Evolutionary conservation across 1,140 invertebrate genomes (phyloP).

Genomic region (Neodiprion fabricii): DNA sequence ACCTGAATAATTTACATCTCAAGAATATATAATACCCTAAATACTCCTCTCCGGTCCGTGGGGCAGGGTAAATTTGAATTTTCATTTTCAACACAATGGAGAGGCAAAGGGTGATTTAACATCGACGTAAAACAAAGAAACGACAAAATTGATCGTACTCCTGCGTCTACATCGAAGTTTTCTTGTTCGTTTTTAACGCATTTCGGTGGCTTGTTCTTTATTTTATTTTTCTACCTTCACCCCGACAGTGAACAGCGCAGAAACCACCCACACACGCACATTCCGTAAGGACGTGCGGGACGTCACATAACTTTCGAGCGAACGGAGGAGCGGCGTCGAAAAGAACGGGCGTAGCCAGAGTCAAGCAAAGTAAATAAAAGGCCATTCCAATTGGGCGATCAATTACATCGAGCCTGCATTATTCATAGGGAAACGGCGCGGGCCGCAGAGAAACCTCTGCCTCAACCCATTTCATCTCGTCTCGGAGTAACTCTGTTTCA

Average conservation of each 20-base stretch:
- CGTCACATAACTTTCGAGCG: conserved; percentile 56
- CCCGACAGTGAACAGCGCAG: background rate
- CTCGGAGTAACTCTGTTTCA: conserved; percentile 46
- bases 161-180: background rate
- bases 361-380: conserved; percentile 61
- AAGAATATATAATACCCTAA: background rate
- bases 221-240: background rate
- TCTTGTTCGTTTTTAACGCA: background rate
- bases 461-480: conserved; percentile 30
- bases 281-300: conserved; percentile 51
- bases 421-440: conserved; percentile 57
- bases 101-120: background rate
- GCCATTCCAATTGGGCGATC: conserved; percentile 62
- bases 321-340: conserved; percentile 19
- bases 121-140: background rate
- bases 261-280: conserved; percentile 33
- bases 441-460: conserved; percentile 55
- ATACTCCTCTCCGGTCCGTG: background rate
- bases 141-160: background rate
- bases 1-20: background rate
- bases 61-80: background rate
- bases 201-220: no score
- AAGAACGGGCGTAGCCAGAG: conserved; percentile 48
- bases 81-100: background rate
- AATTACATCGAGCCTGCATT: conserved; percentile 61